phyloP scores from a whole-genome alignment of 2,888 invertebrate species.

The Lumbricus terrestris region DNA sequence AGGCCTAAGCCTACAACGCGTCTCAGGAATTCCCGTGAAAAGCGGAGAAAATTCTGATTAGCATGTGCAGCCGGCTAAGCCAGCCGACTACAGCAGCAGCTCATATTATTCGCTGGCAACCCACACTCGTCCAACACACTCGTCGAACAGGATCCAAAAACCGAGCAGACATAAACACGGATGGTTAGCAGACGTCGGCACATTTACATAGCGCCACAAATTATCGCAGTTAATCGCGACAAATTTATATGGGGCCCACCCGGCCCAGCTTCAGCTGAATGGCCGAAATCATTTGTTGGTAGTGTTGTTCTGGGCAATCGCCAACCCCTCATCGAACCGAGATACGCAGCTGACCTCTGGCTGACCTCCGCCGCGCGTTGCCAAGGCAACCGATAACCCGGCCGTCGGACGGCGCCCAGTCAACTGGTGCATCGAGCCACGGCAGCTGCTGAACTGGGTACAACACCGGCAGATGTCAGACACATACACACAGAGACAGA shows the following conservation, averaged over 20 bases:
- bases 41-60: not conserved
- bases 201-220: not conserved
- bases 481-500: not conserved
- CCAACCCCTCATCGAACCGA: not conserved
- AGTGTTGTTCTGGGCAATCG: not conserved
- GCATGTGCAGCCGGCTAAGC: not conserved
- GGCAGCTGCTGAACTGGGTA: not conserved
- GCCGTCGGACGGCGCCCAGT: not conserved
- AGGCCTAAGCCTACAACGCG: no score
- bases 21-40: not conserved
- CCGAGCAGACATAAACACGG: not conserved
- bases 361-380: not conserved
- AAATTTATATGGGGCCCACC: not conserved
- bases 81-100: not conserved
- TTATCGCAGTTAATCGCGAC: slow-evolving; percentile 3
- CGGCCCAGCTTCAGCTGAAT: not conserved
- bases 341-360: not conserved
- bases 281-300: not conserved
- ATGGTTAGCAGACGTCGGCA: not conserved
- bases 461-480: not conserved
- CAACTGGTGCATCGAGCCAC: slow-evolving; percentile 3
- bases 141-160: not conserved
- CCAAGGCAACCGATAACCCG: not conserved
- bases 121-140: not conserved
- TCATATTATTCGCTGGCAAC: not conserved